These are phyloP conservation scores for Rhynchomys soricoides DNA, from an alignment of 2,113 vertebrate genomes.

Conservation along the genomic window DNA sequence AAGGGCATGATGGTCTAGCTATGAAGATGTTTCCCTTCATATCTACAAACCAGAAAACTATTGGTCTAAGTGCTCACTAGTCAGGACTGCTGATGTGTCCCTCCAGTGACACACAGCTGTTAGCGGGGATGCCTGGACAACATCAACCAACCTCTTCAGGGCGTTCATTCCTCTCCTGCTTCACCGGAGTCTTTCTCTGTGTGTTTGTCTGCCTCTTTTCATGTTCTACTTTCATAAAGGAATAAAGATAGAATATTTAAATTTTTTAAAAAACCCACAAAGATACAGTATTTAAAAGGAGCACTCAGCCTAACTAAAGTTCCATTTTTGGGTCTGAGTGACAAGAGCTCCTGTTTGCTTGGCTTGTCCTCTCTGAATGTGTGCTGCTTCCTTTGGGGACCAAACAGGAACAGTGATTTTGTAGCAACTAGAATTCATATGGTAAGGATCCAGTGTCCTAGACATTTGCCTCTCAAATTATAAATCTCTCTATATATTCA, in stretches of 20 bases:
- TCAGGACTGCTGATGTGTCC: neutral
- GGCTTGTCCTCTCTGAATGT: neutral
- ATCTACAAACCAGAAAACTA: neutral
- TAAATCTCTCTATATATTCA: slow-evolving; percentile 9
- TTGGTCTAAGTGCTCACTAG: neutral
- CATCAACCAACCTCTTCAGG: neutral
- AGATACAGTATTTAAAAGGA: slow-evolving; percentile 48
- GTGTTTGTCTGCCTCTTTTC: neutral
- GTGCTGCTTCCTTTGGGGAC: neutral
- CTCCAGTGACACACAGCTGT: neutral
- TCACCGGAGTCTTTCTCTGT: neutral
- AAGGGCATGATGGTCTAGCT: neutral
- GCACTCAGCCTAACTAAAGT: neutral
- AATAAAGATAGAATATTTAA: slow-evolving; percentile 15
- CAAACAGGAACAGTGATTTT: neutral
- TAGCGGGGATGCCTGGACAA: neutral
- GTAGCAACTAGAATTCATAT: neutral
- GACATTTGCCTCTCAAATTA: slow-evolving; percentile 39
- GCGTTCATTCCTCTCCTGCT: neutral
- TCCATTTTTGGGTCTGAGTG: neutral
- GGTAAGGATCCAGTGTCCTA: slow-evolving; percentile 2
- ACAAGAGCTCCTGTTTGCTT: neutral
- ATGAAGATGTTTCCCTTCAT: neutral
- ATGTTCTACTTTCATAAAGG: slow-evolving; percentile 3
- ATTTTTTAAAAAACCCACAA: neutral